Evolutionary conservation across 30 jellyfish, hydroid and myxozoan genomes (phyloP).

Genomic region (Aurelia coerulea): DNA sequence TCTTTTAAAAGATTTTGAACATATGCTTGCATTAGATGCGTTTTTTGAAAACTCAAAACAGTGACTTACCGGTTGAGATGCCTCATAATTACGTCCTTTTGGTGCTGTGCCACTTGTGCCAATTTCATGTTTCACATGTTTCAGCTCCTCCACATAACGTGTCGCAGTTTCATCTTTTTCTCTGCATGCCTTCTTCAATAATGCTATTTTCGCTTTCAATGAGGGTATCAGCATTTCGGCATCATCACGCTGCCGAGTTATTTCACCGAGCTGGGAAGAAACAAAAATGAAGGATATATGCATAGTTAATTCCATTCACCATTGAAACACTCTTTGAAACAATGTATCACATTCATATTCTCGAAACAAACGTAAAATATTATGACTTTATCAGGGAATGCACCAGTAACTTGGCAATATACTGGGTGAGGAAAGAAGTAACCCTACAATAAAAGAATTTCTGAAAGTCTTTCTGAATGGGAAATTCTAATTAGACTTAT

Average conservation of each 20-base stretch:
- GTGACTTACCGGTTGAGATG: conserved; percentile 19
- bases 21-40: too few relatives aligned
- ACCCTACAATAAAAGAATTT: too few relatives aligned
- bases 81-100: conserved; percentile 18
- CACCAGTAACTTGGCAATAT: too few relatives aligned
- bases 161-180: conserved; percentile 86
- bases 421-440: too few relatives aligned
- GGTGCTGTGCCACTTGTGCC: not conserved
- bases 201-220: conserved; percentile 77
- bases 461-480: too few relatives aligned
- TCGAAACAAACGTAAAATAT: too few relatives aligned
- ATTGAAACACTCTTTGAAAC: too few relatives aligned
- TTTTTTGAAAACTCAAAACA: not conserved
- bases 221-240: conserved; percentile 94
- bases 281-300: not conserved
- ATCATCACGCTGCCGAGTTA: conserved; percentile 95
- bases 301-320: not conserved
- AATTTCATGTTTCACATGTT: conserved; percentile 53
- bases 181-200: conserved; percentile 79
- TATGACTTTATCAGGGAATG: too few relatives aligned
- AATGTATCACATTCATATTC: too few relatives aligned
- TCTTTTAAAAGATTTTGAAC: too few relatives aligned
- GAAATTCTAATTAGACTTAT: too few relatives aligned
- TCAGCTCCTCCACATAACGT: conserved; percentile 53
- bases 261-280: conserved; percentile 74